Conservation (phyloP, 1,140 invertebrate genomes). For the Drosophila arizonae region DNA sequence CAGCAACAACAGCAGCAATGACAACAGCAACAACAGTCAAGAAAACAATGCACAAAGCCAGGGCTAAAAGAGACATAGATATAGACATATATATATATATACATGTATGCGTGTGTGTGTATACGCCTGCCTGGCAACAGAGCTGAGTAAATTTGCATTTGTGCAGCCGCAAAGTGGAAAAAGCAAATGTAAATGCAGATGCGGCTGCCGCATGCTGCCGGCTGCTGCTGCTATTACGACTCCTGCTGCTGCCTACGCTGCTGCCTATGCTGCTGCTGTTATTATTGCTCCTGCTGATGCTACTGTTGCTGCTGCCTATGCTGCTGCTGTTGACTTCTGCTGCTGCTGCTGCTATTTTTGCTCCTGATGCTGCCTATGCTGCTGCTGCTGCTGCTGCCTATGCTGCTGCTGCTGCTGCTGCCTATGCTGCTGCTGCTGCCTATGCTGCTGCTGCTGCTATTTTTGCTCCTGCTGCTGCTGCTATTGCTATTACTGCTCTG, state of each 20-base stretch:
- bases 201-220: constrained; percentile 16
- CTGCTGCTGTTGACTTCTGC: not conserved
- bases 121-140: constrained; percentile 66
- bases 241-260: not conserved
- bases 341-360: too few relatives aligned
- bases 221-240: constrained; percentile 6
- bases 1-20: too few relatives aligned
- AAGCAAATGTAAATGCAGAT: constrained; percentile 47
- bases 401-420: constrained; percentile 5
- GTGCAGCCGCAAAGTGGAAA: constrained; percentile 45
- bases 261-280: constrained; percentile 7
- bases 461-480: not conserved
- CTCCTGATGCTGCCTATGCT: too few relatives aligned
- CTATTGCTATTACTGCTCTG: not conserved
- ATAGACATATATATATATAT: constrained; percentile 8
- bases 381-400: not conserved
- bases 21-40: not conserved
- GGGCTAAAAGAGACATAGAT: constrained; percentile 35
- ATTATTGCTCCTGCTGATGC: not conserved
- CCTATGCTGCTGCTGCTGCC: constrained; percentile 3
- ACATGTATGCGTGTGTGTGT: not conserved
- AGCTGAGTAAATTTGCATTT: constrained; percentile 59
- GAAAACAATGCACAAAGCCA: constrained; percentile 32
- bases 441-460: constrained; percentile 18
- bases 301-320: not conserved